Percentiles rank a stretch among this genome's conserved stretches.
phyloP scores from a whole-genome alignment of 2,888 invertebrate genomes.

The Polymixis flavicincta region DNA sequence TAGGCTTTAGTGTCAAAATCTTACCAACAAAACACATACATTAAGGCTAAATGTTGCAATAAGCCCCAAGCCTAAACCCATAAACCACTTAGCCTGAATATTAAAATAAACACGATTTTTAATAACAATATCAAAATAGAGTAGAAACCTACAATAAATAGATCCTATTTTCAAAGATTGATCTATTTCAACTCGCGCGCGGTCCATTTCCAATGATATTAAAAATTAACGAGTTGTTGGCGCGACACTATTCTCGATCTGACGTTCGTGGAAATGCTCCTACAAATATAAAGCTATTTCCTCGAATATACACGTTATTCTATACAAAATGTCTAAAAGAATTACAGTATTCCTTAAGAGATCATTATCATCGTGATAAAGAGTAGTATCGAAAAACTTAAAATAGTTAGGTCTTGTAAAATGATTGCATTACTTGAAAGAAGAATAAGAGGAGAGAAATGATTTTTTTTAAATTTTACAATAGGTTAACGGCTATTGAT shows the following conservation, averaged over 20 bases:
- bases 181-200: conserved; percentile 10
- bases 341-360: neutral
- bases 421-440: neutral
- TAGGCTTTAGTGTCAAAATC: no score
- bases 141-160: neutral
- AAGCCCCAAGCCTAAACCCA: no score
- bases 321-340: neutral
- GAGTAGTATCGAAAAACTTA: neutral
- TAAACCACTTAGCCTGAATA: no score
- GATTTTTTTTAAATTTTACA: neutral
- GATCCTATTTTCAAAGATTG: neutral
- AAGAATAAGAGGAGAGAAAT: neutral
- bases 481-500: neutral
- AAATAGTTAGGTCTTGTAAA: neutral
- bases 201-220: conserved; percentile 6
- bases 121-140: neutral
- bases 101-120: no score
- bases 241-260: neutral
- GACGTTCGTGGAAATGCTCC: neutral
- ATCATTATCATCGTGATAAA: neutral
- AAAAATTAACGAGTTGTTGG: conserved; percentile 28
- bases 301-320: neutral
- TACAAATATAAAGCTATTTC: conserved; percentile 19
- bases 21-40: no score
- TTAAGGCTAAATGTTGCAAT: no score